phyloP scores from a whole-genome alignment of 2,113 vertebrate species.

The Cebus imitator region DNA sequence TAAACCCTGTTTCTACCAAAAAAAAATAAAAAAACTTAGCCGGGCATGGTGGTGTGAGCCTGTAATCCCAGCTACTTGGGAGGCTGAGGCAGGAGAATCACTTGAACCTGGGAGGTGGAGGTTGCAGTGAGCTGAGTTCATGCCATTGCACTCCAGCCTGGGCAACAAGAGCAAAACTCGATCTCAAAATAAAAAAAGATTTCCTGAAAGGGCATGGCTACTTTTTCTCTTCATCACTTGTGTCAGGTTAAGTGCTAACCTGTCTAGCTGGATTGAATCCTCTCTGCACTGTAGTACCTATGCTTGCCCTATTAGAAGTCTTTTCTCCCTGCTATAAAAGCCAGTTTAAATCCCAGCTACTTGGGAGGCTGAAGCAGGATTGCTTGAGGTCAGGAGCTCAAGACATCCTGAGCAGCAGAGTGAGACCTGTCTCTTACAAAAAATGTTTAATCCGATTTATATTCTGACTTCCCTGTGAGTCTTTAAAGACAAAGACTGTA shows the following conservation, averaged over 20 bases:
- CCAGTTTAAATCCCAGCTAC: background rate
- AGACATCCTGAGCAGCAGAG: background rate
- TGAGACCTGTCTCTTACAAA: too few species aligned
- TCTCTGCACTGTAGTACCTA: fast-evolving
- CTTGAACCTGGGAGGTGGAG: too few species aligned
- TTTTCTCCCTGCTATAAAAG: background rate
- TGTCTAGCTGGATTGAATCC: background rate
- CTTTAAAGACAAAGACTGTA: background rate
- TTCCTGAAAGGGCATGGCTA: background rate
- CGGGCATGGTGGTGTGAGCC: too few species aligned
- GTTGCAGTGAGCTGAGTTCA: too few species aligned
- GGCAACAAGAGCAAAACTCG: too few species aligned
- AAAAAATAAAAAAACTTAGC: too few species aligned
- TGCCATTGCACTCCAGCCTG: too few species aligned
- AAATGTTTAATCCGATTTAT: background rate
- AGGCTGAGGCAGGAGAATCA: too few species aligned
- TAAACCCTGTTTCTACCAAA: too few species aligned
- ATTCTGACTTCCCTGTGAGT: background rate
- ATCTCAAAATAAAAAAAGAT: background rate
- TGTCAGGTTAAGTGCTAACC: background rate
- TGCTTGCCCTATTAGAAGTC: background rate
- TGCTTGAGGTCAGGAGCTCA: background rate
- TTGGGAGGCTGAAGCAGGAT: background rate
- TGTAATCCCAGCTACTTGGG: too few species aligned
- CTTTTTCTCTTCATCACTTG: background rate